Evolutionary conservation across 2,113 vertebrate genomes (phyloP).

Genomic region (Triplophysa siluroides): DNA sequence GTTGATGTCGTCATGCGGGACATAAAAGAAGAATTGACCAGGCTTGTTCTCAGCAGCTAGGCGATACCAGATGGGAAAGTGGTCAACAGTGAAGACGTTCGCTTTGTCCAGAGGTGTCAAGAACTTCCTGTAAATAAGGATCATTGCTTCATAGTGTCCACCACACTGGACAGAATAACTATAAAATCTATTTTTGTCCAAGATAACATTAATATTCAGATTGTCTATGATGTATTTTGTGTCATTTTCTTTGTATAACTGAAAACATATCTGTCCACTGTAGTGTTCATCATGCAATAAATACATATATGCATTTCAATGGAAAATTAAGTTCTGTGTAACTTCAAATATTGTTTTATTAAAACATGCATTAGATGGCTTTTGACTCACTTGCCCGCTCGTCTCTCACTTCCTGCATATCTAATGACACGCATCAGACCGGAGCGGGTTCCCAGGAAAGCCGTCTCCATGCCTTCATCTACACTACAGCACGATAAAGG

Average conservation of each 20-base stretch:
- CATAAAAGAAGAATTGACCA: constrained; percentile 86
- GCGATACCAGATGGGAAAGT: constrained; percentile 95
- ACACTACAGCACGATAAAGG: constrained; percentile 57
- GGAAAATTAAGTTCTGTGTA: no score
- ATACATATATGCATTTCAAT: no score
- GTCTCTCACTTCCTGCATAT: constrained; percentile 82
- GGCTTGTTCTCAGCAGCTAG: constrained; percentile 84
- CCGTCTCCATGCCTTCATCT: constrained; percentile 79
- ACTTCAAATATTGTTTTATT: background rate
- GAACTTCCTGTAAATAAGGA: constrained; percentile 76
- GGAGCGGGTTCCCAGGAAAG: constrained; percentile 89
- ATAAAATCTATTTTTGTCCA: no score
- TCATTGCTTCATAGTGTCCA: background rate
- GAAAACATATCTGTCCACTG: no score
- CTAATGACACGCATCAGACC: constrained; percentile 83
- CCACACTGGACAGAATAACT: no score
- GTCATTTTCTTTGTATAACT: no score
- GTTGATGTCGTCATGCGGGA: constrained; percentile 71
- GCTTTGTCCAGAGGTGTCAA: constrained; percentile 80
- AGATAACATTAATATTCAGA: no score
- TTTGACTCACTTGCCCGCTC: constrained; percentile 82
- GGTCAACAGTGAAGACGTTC: constrained; percentile 89
- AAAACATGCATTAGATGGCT: background rate
- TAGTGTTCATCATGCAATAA: no score
- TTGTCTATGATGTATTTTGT: no score